Base-by-base conservation (phyloP, 2,888 invertebrate genomes). In the Watsonalla cultraria region DNA sequence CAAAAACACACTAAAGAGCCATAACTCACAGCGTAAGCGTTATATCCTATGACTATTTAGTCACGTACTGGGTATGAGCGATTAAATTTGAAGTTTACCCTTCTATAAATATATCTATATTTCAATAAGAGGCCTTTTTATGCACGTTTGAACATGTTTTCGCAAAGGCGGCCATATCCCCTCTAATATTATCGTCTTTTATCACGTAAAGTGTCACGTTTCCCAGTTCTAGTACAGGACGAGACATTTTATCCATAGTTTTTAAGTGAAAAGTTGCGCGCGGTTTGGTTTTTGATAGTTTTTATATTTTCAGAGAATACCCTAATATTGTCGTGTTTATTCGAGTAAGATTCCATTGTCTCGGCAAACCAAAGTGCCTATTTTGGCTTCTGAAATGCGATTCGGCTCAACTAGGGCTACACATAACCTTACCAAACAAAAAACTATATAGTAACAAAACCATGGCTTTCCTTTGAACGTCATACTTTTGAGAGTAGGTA, bases 141-240 rank as follows among this genome's bases (percentile, higher is more conserved):
- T 63, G 63, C 65, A 65, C 67, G 65, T 65, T 62, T 65, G 64
- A 54, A 61, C 59, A 54, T 69, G 64, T 65, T 66, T 65, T 63
- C 53, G 60, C 68, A 70, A 76, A 73, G 76, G 74, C 71, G 71
- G 66, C 69, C 68, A 68, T 70, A 69, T 69, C 62, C 66, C 55
- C 55, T 54, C 48, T 65, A 68, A 72, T 70, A 72, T 76, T 75
- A 77, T 75, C 72, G 64, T 64, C 71, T 77, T 76, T 71, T 75
- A 78, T 78, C 75, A 72, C 70, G 67, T 70, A 76, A 79, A 77
- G 74, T 78, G 77, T 77, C 77, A 74, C 60, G 69, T 64, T 66
- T 55, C 59, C 56, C 57, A 70, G 65, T 70, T 65, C 68, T 68
- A 66, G 60, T 66, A 62, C 66, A 69, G 69, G 65, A 70, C 70